Percentiles rank a stretch among this genome's conserved stretches.
These are phyloP conservation scores for Sceloporus undulatus DNA, from an alignment of 2,113 vertebrate species.

Conservation along the genomic window DNA sequence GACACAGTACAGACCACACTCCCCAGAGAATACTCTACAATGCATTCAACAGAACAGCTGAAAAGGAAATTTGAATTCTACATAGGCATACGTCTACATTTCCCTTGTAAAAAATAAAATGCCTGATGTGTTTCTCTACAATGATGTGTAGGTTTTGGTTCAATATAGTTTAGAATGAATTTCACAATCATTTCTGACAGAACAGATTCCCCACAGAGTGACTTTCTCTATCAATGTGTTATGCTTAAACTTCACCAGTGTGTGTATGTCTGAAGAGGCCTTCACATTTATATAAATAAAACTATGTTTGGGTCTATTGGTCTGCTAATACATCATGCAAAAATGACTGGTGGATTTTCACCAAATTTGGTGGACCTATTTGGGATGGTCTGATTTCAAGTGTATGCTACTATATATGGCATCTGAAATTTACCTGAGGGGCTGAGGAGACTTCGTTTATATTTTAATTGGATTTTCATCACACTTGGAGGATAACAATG, in stretches of 20 bases:
- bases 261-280: no score
- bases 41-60: background rate
- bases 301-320: no score
- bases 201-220: background rate
- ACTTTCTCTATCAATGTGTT: background rate
- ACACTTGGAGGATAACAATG: no score
- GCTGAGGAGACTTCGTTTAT: no score
- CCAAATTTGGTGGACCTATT: no score
- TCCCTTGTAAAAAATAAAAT: background rate
- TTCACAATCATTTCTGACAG: background rate
- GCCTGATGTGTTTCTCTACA: background rate
- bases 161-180: background rate
- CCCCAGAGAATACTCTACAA: slow-evolving; percentile 16
- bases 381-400: no score
- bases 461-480: no score
- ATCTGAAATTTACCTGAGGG: no score
- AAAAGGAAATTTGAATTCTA: background rate
- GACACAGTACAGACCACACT: background rate
- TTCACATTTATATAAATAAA: no score
- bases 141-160: background rate
- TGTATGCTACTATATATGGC: no score
- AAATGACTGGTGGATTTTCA: no score
- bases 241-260: background rate
- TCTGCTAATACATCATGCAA: background rate
- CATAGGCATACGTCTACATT: background rate